Base-by-base conservation (phyloP, 2,888 invertebrate genomes). In the Pheosia tremula region DNA sequence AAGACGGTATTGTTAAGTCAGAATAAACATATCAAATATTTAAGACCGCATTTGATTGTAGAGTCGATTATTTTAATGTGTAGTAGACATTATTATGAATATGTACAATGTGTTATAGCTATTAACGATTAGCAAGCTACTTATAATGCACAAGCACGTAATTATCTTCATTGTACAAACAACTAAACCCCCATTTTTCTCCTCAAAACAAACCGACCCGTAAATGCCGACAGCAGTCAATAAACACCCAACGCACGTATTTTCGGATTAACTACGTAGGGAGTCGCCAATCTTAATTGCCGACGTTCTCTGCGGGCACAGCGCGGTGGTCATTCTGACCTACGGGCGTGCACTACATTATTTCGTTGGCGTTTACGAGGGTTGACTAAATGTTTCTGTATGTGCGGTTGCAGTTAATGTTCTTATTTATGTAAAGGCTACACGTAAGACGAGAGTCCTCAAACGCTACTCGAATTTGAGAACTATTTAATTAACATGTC, bases 251-350 rank as follows among this genome's bases (percentile, higher is more conserved):
- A 77, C 80, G 82, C 91, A 93, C 91, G 93, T 93, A 92, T 89
- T 89, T 91, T 88, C 83, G 87, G 90, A 92, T 92, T 91, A 93
- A 91, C 91, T 88, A 80, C 83, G 83, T 83, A 85, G 90, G 89
- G 90, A 88, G 88, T 87, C 81, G 85, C 88, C 89, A 87, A 89
- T 91, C 90, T 91, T 92, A 93, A 93, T 92, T 92, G 90, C 85
- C 81, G 80, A 76, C 84, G 81, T 85, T 82, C 85, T 85, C 83
- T 81, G 80, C 77, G 81, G 74, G 77, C 73, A 76, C 77, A 76
- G 73, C 69, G 77, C 80, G 74, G 83, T 80, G 90, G 90, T 85
- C 89, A 86, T 87, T 88, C 82, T 75, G 85, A 84, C 86, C 86
- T 79, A 80, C 75, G 80, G 78, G 79, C 83, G 81, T 55, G 86